A percentile compares a stretch with the other conserved stretches of the same genome.
Conservation (phyloP, 1,140 invertebrate species). For the Mactra quadrangularis region DNA sequence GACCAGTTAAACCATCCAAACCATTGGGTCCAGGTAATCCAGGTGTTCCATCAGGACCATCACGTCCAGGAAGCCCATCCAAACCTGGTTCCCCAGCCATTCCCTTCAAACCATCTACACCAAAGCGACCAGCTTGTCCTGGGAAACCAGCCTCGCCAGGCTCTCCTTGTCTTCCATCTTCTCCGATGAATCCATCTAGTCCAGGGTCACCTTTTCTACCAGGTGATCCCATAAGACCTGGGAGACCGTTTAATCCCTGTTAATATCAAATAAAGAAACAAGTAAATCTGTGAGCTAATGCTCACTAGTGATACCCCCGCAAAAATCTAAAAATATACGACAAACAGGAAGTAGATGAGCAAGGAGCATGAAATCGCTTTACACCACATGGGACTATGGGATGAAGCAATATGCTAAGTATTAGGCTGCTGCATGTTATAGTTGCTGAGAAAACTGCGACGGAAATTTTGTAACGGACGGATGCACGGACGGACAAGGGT, state of each 20-base stretch:
- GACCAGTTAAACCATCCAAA: slow-evolving; percentile 88
- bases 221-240: slow-evolving; percentile 8
- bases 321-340: too few relatives aligned
- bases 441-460: too few relatives aligned
- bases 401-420: too few relatives aligned
- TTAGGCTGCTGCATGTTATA: too few relatives aligned
- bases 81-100: slow-evolving; percentile 83
- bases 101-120: slow-evolving; percentile 42
- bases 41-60: slow-evolving; percentile 86
- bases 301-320: too few relatives aligned
- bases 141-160: slow-evolving; percentile 25
- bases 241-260: slow-evolving; percentile 31
- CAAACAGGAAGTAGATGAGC: too few relatives aligned
- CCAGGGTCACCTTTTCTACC: slow-evolving; percentile 43
- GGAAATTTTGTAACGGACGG: too few relatives aligned
- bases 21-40: slow-evolving; percentile 87
- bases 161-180: slow-evolving; percentile 25
- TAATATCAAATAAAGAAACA: neutral
- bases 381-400: too few relatives aligned
- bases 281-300: too few relatives aligned
- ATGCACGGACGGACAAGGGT: too few relatives aligned
- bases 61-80: slow-evolving; percentile 88
- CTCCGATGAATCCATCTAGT: slow-evolving; percentile 38
- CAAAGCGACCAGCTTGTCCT: slow-evolving; percentile 25
- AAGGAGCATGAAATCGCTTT: too few relatives aligned